phyloP scores from a whole-genome alignment of 2,113 vertebrate genomes.

The Anhinga anhinga region DNA sequence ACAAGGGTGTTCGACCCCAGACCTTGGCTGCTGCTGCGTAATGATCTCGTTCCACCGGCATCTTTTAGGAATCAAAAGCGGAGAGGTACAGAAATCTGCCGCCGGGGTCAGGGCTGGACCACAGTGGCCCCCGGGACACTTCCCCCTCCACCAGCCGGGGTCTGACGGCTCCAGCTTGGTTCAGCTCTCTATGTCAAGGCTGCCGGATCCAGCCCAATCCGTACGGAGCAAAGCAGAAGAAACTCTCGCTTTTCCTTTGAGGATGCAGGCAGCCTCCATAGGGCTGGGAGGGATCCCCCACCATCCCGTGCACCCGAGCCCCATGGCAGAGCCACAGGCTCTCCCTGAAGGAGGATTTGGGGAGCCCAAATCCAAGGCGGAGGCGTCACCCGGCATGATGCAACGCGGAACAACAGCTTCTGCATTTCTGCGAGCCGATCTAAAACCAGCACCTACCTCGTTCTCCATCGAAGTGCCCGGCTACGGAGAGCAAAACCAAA shows the following conservation, averaged over 20 bases:
- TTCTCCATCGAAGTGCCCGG: constrained; percentile 21
- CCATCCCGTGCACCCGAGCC: accelerated
- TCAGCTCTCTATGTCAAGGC: not conserved
- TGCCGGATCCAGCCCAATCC: accelerated
- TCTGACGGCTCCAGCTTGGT: accelerated
- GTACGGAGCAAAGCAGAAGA: not conserved
- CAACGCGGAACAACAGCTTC: not conserved
- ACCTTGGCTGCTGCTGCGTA: accelerated
- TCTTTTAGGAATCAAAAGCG: not conserved
- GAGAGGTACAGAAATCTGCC: accelerated
- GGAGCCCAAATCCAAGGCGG: accelerated
- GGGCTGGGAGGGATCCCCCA: not conserved
- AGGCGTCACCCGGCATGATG: accelerated
- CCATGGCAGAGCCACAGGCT: not conserved
- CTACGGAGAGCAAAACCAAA: accelerated
- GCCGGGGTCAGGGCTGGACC: accelerated
- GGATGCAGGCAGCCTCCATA: accelerated
- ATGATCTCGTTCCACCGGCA: accelerated
- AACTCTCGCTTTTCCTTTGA: accelerated
- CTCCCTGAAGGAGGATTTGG: not conserved
- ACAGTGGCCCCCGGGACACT: accelerated
- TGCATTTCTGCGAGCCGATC: accelerated
- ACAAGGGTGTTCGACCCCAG: accelerated
- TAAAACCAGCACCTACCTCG: constrained; percentile 52
- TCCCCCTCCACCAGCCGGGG: not conserved